Conservation (phyloP, 2,888 invertebrate species). For the Pheosia tremula region DNA sequence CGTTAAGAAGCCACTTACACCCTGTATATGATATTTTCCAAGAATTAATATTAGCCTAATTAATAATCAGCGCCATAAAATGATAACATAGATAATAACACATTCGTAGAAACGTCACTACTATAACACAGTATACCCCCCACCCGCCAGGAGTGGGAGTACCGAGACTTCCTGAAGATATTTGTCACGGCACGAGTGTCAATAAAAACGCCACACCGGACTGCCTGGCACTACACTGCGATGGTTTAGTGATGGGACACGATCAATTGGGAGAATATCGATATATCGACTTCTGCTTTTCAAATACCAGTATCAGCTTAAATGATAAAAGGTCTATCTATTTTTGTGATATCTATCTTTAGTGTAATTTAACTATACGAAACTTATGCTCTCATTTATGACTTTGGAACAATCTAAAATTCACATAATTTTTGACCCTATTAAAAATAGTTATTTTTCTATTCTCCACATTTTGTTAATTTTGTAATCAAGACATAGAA, state of each 20-base stretch:
- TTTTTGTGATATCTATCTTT: too few relatives aligned
- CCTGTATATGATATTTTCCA: too few relatives aligned
- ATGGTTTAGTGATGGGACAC: constrained; percentile 51
- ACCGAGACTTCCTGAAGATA: constrained; percentile 67
- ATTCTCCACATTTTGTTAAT: too few relatives aligned
- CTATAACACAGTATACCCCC: constrained; percentile 29
- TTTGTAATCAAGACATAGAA: too few relatives aligned
- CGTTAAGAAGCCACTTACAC: too few relatives aligned
- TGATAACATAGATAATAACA: neutral
- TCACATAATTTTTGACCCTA: too few relatives aligned
- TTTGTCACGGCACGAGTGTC: constrained; percentile 83
- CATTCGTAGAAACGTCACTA: constrained; percentile 7
- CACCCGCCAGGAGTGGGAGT: constrained; percentile 40
- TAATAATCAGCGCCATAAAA: constrained; percentile 2
- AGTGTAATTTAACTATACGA: too few relatives aligned
- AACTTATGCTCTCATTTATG: too few relatives aligned
- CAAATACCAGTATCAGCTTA: neutral
- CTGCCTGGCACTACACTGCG: constrained; percentile 72
- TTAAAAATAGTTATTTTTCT: too few relatives aligned
- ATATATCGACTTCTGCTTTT: constrained; percentile 9
- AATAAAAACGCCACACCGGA: constrained; percentile 84
- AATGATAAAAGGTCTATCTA: too few relatives aligned
- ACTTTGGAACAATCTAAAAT: too few relatives aligned
- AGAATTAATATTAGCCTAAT: neutral
- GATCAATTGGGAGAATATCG: constrained; percentile 25